Evolutionary conservation across 2,888 invertebrate species (phyloP).

Genomic region (Petrolisthes cinctipes): DNA sequence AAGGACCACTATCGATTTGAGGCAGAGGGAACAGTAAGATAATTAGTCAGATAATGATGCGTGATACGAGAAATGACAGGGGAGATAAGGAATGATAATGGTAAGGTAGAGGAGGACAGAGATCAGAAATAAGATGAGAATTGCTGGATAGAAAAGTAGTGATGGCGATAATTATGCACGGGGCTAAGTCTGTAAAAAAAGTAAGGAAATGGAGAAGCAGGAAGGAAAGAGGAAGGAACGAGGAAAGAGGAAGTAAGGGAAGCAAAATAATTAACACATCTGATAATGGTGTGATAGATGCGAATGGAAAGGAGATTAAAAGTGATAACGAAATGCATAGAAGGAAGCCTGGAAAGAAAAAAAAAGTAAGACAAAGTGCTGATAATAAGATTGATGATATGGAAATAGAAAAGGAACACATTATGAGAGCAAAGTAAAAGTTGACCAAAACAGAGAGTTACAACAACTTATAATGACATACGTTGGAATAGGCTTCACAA

Average conservation of each 20-base stretch:
- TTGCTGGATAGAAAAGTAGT: not conserved
- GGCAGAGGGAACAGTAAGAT: not conserved
- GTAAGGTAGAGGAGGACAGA: not conserved
- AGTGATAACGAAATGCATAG: not conserved
- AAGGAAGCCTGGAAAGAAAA: not conserved
- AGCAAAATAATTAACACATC: not conserved
- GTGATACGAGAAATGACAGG: too few relatives aligned
- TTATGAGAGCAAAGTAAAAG: too few relatives aligned
- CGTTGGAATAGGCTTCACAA: not conserved
- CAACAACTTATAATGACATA: too few relatives aligned
- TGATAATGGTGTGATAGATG: not conserved
- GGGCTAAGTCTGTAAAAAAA: not conserved
- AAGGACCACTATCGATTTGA: not conserved
- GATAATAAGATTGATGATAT: not conserved
- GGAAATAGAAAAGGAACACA: not conserved
- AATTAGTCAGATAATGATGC: not conserved
- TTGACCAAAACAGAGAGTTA: not conserved
- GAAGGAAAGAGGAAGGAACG: not conserved
- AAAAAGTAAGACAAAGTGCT: not conserved
- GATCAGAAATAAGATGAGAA: not conserved
- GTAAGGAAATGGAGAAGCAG: not conserved
- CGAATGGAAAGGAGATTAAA: not conserved
- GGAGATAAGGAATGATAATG: too few relatives aligned
- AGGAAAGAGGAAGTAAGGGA: not conserved
- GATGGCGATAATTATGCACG: not conserved